Evolutionary conservation across 2,797 vertebrate species (phyloP), one percentile per base, ranked within the genome.

Genomic region (Scyliorhinus canicula): DNA sequence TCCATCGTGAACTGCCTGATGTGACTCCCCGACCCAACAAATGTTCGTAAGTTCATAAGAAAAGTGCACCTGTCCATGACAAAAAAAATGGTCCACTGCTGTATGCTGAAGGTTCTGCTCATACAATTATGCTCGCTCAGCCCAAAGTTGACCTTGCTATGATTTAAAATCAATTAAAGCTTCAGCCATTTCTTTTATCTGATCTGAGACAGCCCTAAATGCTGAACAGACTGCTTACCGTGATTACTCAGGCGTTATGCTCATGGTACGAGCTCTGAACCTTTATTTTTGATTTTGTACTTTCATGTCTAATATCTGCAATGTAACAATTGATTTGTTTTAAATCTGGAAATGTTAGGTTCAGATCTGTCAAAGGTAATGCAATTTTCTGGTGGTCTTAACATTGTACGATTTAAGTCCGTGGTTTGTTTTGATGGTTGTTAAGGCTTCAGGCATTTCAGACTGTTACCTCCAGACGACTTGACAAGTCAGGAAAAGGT

Each of bases 401-500:
- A 90, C 35, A n/a, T 90, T 90, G 57, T 90, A 60, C 16, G 35
- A 60, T 35, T 88, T 57, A 88, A 88, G 31, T 88, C 52, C 35
- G 50, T 12, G 85, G 67, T 71, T 93, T 71, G 67, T 19, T 94
- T 74, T 74, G 93, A 55, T 94, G 67, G 44, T 52, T 52, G 44
- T 94, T 94, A 94, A 94, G 93, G 93, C 93, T 71, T 94, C 28
- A 67, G 93, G 93, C 93, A 94, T 94, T 52, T 94, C 93, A 94
- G 65, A 69, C 69, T 74, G 47, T 94, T 94, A 94, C 93, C 31
- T 35, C 93, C 65, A 47, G 65, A 93, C 14, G 24, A 93, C 63
- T 71, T 74, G 93, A 47, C 93, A 93, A 93, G 44, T 93, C 67
- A 93, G 93, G 55, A 74, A 74, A 94, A 94, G 50, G 93, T 94